Percentiles rank a stretch among this genome's conserved stretches.
These are phyloP conservation scores for Enteromius thamalakanensis DNA, from an alignment of 2,797 vertebrate genomes.

Conservation along the genomic window DNA sequence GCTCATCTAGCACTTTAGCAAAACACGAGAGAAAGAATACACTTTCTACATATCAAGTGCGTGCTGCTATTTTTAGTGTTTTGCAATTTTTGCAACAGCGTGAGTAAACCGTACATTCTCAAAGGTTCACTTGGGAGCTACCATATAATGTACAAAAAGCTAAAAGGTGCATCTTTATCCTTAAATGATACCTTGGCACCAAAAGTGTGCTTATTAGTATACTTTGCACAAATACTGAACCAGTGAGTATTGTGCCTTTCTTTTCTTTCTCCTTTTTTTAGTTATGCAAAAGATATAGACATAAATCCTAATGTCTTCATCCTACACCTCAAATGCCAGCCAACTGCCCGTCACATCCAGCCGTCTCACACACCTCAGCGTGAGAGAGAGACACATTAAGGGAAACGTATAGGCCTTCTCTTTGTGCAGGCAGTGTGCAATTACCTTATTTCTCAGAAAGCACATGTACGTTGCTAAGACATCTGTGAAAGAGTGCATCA, in stretches of 20 bases:
- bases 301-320: slow-evolving; percentile 49
- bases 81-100: neutral
- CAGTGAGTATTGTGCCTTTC: neutral
- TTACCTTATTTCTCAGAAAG: slow-evolving; percentile 18
- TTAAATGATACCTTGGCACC: neutral
- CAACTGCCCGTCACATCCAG: slow-evolving; percentile 46
- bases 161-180: neutral
- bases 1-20: neutral
- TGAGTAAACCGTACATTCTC: neutral
- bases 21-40: slow-evolving; percentile 8
- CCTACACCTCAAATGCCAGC: slow-evolving; percentile 33
- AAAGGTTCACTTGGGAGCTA: neutral
- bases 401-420: slow-evolving; percentile 3
- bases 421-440: slow-evolving; percentile 16
- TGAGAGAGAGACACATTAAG: slow-evolving; percentile 5
- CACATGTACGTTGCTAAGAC: neutral
- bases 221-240: neutral
- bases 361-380: neutral
- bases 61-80: neutral
- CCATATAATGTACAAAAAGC: neutral
- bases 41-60: slow-evolving; percentile 1
- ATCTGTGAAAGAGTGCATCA: slow-evolving; percentile 2
- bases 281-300: neutral
- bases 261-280: neutral
- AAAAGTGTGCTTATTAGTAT: neutral